A percentile compares a stretch with the other conserved stretches of the same genome.
Conservation (phyloP, 2,797 vertebrate species). For the Enteromius thamalakanensis region DNA sequence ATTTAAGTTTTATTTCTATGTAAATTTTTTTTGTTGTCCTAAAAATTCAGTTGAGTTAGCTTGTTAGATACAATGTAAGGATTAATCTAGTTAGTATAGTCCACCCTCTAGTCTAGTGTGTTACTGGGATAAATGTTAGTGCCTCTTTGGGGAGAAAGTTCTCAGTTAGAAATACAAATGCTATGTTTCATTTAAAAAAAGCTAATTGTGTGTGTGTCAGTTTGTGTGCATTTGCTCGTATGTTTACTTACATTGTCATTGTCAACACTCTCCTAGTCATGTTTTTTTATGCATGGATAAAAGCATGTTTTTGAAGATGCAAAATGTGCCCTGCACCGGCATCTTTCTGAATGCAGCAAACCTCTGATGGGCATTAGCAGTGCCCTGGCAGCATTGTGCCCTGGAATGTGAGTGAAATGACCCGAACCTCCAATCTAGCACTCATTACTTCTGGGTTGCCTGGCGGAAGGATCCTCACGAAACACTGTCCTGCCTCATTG, state of each 20-base stretch:
- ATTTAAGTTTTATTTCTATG: not conserved
- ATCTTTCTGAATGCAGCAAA: slow-evolving; percentile 36
- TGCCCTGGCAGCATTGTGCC: slow-evolving; percentile 31
- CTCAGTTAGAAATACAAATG: not conserved
- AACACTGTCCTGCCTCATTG: slow-evolving; percentile 62
- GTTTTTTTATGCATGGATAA: slow-evolving; percentile 6
- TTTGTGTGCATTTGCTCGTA: not conserved
- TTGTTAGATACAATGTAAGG: not conserved
- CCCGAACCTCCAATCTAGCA: slow-evolving; percentile 54
- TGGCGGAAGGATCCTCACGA: slow-evolving; percentile 61
- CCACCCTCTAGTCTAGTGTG: not conserved
- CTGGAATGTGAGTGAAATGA: slow-evolving; percentile 59
- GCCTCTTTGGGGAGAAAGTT: not conserved
- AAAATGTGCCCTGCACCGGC: slow-evolving; percentile 19
- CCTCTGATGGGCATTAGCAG: slow-evolving; percentile 33
- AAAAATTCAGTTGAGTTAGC: not conserved
- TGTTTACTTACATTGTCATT: slow-evolving; percentile 1
- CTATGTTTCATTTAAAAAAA: not conserved
- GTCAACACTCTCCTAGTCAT: slow-evolving; percentile 5
- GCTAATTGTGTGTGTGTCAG: not conserved
- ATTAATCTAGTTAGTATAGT: not conserved
- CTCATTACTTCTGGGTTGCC: slow-evolving; percentile 66
- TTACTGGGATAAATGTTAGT: not conserved
- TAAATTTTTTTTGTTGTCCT: not conserved
- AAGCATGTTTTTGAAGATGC: slow-evolving; percentile 23